Evolutionary conservation across 2,888 invertebrate genomes (phyloP).

Genomic region (Alloscopus bannaensis): DNA sequence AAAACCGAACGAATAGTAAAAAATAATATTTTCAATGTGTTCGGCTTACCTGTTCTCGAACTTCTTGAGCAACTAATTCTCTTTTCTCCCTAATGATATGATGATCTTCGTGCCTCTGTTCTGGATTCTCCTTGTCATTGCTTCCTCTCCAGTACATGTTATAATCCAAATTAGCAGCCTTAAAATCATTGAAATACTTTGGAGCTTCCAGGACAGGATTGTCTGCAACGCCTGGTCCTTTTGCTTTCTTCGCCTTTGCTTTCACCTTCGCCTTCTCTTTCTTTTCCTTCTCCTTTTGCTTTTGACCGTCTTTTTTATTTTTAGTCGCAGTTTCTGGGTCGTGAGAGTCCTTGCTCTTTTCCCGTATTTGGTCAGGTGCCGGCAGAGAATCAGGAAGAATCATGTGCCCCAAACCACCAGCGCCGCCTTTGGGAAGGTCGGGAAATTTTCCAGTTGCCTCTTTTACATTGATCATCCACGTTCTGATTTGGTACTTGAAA

Average conservation of each 20-base stretch:
- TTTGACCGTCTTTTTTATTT: conserved; percentile 36
- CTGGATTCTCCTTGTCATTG: conserved; percentile 84
- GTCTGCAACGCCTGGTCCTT: conserved; percentile 80
- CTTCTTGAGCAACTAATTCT: conserved; percentile 87
- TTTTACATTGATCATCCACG: conserved; percentile 82
- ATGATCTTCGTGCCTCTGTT: conserved; percentile 86
- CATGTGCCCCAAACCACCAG: conserved; percentile 90
- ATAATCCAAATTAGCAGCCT: conserved; percentile 84
- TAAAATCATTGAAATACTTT: conserved; percentile 84
- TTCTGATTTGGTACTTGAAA: conserved; percentile 89
- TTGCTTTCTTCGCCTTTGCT: conserved; percentile 78
- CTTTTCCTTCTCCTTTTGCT: conserved; percentile 78
- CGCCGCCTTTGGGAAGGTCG: conserved; percentile 93
- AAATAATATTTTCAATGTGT: neutral
- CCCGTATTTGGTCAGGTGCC: conserved; percentile 46
- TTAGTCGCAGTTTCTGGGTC: conserved; percentile 45
- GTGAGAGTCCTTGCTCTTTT: conserved; percentile 19
- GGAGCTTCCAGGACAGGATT: conserved; percentile 81
- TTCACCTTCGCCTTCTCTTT: conserved; percentile 78
- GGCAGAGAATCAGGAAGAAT: conserved; percentile 78
- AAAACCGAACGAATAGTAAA: neutral
- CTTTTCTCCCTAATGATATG: conserved; percentile 91
- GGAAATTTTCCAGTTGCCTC: conserved; percentile 90
- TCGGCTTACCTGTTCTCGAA: conserved; percentile 80
- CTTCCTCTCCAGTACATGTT: conserved; percentile 88